Conservation (phyloP, 2,888 invertebrate genomes). For the Phyto melanocephala region DNA sequence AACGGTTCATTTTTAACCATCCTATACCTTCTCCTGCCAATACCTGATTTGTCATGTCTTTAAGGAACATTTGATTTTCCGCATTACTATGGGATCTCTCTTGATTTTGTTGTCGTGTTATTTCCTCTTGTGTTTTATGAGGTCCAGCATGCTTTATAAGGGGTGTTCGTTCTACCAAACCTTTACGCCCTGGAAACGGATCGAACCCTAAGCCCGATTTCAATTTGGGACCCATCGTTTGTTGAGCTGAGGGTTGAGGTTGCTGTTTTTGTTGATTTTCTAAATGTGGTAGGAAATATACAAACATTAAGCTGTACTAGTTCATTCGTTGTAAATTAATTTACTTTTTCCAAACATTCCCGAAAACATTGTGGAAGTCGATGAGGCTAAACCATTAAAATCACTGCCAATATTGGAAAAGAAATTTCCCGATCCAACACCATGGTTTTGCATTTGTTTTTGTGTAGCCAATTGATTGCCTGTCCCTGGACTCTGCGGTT, state of each 20-base stretch:
- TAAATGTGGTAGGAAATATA: conserved; percentile 31
- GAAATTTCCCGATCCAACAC: conserved; percentile 82
- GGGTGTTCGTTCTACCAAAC: conserved; percentile 92
- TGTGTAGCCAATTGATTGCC: conserved; percentile 76
- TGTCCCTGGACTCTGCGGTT: conserved; percentile 52
- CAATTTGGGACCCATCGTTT: conserved; percentile 69
- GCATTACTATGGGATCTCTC: conserved; percentile 87
- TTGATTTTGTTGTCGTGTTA: conserved; percentile 84
- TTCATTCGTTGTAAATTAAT: conserved; percentile 52
- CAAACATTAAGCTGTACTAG: background rate
- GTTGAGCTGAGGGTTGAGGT: conserved; percentile 67
- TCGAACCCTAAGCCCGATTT: conserved; percentile 83
- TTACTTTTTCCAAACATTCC: conserved; percentile 92
- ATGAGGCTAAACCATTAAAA: conserved; percentile 94
- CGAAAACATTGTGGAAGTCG: conserved; percentile 95
- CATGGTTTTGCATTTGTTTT: conserved; percentile 80
- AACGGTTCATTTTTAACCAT: conserved; percentile 94
- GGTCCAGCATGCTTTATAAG: conserved; percentile 90
- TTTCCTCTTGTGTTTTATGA: conserved; percentile 83
- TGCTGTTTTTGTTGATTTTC: conserved; percentile 73
- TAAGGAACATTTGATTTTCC: conserved; percentile 96
- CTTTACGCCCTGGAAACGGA: conserved; percentile 89
- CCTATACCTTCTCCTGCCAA: conserved; percentile 84
- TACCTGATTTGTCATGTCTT: conserved; percentile 85
- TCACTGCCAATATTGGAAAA: conserved; percentile 95